Evolutionary conservation across 23 tunicate species (phyloP).

Genomic region (Clavelina lepadiformis): DNA sequence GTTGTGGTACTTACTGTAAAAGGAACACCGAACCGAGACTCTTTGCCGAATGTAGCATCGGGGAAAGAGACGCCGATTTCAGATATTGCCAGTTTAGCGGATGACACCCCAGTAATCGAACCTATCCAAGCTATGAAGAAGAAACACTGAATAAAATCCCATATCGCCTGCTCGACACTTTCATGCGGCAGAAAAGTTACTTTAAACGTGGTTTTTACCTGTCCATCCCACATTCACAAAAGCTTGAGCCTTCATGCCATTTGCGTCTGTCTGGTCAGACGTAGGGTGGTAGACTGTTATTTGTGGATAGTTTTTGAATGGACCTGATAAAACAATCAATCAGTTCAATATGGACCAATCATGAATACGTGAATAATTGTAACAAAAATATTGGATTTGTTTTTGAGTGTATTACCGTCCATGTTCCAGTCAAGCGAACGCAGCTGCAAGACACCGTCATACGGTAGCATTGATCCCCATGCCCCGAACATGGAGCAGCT

Average conservation of each 20-base stretch:
- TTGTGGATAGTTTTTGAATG: conserved; percentile 70
- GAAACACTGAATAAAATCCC: too few relatives aligned
- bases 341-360: too few relatives aligned
- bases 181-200: too few relatives aligned
- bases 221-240: conserved; percentile 92
- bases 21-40: conserved; percentile 88
- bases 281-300: conserved; percentile 84
- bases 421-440: conserved; percentile 96
- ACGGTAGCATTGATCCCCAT: conserved; percentile 79
- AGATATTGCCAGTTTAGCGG: conserved; percentile 81
- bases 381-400: too few relatives aligned
- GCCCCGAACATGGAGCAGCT: conserved; percentile 96
- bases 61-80: conserved; percentile 87
- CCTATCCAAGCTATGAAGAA: conserved; percentile 82
- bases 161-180: too few relatives aligned
- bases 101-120: conserved; percentile 88
- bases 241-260: conserved; percentile 48
- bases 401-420: conserved; percentile 39
- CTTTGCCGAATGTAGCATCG: conserved; percentile 81
- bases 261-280: conserved; percentile 47
- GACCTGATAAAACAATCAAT: too few relatives aligned
- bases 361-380: too few relatives aligned
- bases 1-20: conserved; percentile 49
- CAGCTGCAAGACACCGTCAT: conserved; percentile 49
- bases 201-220: too few relatives aligned